Conservation (phyloP, 2,797 vertebrate species). For the Potorous gilbertii region DNA sequence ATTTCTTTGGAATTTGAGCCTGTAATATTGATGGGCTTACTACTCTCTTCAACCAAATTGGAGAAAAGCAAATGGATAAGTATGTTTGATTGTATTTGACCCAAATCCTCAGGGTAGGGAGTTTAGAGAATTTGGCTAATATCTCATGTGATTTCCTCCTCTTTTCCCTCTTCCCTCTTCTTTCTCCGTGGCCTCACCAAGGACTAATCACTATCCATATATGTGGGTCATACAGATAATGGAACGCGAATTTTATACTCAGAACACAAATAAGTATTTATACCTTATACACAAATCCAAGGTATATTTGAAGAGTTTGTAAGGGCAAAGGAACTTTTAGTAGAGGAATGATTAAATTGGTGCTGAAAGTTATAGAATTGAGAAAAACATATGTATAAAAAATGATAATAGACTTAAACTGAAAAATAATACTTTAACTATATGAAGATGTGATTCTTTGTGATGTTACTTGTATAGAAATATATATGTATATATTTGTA, state of each 20-base stretch:
- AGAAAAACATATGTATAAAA: not conserved
- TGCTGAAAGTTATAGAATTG: not conserved
- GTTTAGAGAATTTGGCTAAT: not conserved
- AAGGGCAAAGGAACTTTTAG: not conserved
- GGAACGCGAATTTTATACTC: not conserved
- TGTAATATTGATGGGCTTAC: not conserved
- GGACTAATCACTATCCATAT: not conserved
- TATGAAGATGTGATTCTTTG: not conserved
- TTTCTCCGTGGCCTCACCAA: not conserved
- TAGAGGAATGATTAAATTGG: not conserved
- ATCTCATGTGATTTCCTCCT: not conserved
- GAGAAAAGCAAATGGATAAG: not conserved
- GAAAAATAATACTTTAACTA: not conserved
- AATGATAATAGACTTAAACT: not conserved
- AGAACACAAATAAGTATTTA: not conserved
- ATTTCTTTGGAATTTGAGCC: not conserved
- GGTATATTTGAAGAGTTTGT: not conserved
- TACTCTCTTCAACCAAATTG: not conserved
- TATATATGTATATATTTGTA: not conserved
- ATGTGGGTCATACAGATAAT: not conserved
- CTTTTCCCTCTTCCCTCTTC: not conserved
- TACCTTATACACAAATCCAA: not conserved
- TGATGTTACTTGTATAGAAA: not conserved
- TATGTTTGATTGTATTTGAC: not conserved
- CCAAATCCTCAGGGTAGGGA: not conserved